Base-by-base conservation (phyloP, 2,888 invertebrate species). In the Sphecodes monilicornis region DNA sequence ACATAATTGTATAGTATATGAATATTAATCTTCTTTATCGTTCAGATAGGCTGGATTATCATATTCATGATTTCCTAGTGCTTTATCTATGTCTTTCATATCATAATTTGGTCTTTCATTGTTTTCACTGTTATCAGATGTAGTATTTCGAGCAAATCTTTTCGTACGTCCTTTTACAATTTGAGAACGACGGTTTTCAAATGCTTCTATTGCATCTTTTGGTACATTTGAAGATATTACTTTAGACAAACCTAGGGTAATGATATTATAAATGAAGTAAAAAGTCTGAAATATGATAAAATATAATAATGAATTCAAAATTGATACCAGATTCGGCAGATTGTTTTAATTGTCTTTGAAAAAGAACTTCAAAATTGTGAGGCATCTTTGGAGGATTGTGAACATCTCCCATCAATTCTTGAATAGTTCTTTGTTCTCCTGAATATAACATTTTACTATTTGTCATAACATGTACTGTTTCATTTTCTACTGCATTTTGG, bases 371-470 rank as follows among this genome's bases (percentile, higher is more conserved):
- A 26, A 93, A 91, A 79, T 91, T 92, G 18, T 86, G 81, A 87
- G 98, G 98, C 87, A 98, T 97, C 81, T 97, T 98, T 76, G 97
- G 96, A 91, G 97, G 97, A 93, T 97, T 97, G 94, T 98, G 97
- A 80, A 97, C 96, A 4, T 98, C 97, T 91, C 98, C 97, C 94
- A 98, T 98, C 89, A 98, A 95, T 94, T 98, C 98, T 92, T 98
- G 98, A 89, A 99, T 97, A 1, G 98, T 98, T 94, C 97, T 97
- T 92, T 98, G 96, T 90, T 97, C 96, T 29, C 97, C 97, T n/a
- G 98, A 97, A 41, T 97, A 26, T n/a, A 18, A 36, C 60, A 39
- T 22, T 26, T 10, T 39, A 26, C 32, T 79, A 46, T 64, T 75
- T 5, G 60, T 75, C 5, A 29, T 10, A 70, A 64, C 69, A 29